phyloP scores from a whole-genome alignment of 2,113 vertebrate genomes.

The Psophia crepitans region DNA sequence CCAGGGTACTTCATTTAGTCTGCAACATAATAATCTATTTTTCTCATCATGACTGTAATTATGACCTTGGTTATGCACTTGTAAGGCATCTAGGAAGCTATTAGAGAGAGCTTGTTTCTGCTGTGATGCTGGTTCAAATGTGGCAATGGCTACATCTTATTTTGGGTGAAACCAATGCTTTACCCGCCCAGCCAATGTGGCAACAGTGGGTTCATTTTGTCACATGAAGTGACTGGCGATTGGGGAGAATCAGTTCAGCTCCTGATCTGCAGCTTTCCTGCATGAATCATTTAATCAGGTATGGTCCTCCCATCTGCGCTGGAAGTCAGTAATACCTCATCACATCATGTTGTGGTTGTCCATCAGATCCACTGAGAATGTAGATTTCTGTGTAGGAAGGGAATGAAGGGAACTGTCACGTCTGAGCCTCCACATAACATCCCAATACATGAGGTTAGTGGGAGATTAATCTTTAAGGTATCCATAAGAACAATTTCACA shows the following conservation, averaged over 20 bases:
- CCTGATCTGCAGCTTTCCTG: not conserved
- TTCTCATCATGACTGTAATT: not conserved
- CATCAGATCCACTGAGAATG: not conserved
- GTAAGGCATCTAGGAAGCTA: not conserved
- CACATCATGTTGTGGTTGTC: too few relatives aligned
- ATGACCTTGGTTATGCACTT: not conserved
- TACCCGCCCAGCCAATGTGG: not conserved
- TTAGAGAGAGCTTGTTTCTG: not conserved
- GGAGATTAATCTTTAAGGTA: not conserved
- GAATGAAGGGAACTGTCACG: not conserved
- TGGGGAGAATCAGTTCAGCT: not conserved
- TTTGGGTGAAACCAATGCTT: not conserved
- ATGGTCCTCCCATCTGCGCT: fast-evolving
- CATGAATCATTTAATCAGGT: not conserved
- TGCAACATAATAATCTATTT: not conserved
- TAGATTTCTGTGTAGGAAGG: not conserved
- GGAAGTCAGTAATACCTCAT: not conserved
- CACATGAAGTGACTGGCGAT: not conserved
- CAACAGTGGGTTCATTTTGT: not conserved
- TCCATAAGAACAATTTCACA: not conserved
- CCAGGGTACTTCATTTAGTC: not conserved
- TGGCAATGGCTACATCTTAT: not conserved
- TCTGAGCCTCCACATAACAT: not conserved
- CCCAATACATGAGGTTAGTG: not conserved
- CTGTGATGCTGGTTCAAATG: not conserved